Percentiles rank a stretch among this genome's conserved stretches.
These are phyloP conservation scores for Synaphobranchus kaupii DNA, from an alignment of 2,797 vertebrate species.

Conservation along the genomic window DNA sequence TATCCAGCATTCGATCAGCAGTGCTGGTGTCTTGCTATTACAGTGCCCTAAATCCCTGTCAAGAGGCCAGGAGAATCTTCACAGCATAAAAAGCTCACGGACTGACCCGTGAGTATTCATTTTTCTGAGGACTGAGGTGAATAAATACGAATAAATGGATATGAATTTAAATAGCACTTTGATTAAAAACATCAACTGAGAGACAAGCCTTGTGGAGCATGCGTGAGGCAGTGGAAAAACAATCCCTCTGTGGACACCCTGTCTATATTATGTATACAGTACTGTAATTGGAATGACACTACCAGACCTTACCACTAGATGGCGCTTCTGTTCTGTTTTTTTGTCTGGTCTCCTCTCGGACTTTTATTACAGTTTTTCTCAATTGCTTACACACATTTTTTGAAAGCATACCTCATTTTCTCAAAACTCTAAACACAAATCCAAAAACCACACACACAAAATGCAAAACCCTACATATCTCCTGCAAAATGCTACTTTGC, in stretches of 20 bases:
- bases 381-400: too few species aligned
- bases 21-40: not conserved
- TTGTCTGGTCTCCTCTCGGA: not conserved
- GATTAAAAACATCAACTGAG: not conserved
- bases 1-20: not conserved
- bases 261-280: too few species aligned
- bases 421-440: too few species aligned
- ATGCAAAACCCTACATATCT: too few species aligned
- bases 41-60: not conserved
- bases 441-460: too few species aligned
- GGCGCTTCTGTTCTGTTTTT: constrained; percentile 5
- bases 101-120: not conserved
- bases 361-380: too few species aligned
- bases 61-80: not conserved
- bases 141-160: not conserved
- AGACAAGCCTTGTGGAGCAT: not conserved
- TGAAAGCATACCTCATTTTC: too few species aligned
- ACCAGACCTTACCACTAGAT: constrained; percentile 19
- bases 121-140: not conserved
- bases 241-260: too few species aligned
- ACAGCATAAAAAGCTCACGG: not conserved
- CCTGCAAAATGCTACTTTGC: too few species aligned
- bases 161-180: not conserved
- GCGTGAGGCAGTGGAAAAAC: not conserved
- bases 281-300: not conserved